Percentiles rank a stretch among this genome's conserved stretches.
These are phyloP conservation scores for Dipodomys stephensi DNA, from an alignment of 2,113 vertebrate genomes.

Conservation along the genomic window DNA sequence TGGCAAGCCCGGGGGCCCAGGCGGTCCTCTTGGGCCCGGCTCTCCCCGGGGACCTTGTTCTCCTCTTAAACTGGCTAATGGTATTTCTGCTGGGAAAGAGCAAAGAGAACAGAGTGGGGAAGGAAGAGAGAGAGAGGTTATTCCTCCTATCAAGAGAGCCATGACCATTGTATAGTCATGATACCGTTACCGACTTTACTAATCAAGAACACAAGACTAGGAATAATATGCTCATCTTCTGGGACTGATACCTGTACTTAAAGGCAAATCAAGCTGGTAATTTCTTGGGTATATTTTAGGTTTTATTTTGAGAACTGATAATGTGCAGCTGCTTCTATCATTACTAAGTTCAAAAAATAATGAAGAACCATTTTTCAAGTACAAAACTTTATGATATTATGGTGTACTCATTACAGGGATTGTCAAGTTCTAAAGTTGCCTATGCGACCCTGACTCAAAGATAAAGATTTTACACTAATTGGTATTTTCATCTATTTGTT, in stretches of 20 bases:
- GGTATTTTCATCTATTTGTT: constrained; percentile 39
- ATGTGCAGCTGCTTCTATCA: constrained; percentile 25
- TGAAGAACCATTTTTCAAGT: not conserved
- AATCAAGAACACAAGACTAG: not conserved
- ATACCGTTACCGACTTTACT: not conserved
- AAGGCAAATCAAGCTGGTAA: not conserved
- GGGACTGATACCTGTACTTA: not conserved
- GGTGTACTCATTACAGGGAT: not conserved
- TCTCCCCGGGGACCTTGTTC: constrained; percentile 93
- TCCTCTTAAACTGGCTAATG: constrained; percentile 89
- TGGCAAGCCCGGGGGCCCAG: constrained; percentile 92
- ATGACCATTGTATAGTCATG: not conserved
- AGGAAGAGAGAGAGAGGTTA: not conserved
- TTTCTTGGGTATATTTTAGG: constrained; percentile 22
- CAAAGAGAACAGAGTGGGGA: not conserved
- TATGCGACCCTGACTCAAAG: not conserved
- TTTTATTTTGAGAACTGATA: constrained; percentile 37
- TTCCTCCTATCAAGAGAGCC: not conserved
- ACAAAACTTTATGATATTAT: constrained; percentile 6
- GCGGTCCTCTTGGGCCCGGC: constrained; percentile 92
- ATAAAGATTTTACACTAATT: not conserved
- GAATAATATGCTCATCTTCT: not conserved
- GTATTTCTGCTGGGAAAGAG: constrained; percentile 87
- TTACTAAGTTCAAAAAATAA: constrained; percentile 34
- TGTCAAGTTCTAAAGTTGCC: not conserved